Evolutionary conservation across 2,888 invertebrate species (phyloP).

Genomic region (Morpho achilles): DNA sequence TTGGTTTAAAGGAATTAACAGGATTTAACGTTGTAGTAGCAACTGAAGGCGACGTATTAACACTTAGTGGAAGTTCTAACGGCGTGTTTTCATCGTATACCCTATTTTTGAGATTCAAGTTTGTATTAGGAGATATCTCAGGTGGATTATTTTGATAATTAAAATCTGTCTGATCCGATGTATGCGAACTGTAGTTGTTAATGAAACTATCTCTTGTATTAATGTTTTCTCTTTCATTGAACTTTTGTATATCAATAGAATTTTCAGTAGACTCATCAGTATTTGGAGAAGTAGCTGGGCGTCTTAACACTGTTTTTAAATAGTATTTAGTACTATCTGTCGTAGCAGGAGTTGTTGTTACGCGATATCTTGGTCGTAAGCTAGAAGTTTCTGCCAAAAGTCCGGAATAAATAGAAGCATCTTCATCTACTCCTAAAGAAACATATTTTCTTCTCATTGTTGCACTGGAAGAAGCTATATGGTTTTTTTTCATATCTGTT

Average conservation of each 20-base stretch:
- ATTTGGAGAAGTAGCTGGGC: constrained; percentile 48
- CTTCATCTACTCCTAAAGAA: constrained; percentile 42
- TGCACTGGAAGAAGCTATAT: constrained; percentile 36
- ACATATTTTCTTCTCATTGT: constrained; percentile 44
- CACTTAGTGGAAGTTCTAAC: constrained; percentile 36
- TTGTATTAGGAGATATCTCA: constrained; percentile 70
- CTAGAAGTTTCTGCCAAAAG: constrained; percentile 35
- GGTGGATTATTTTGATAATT: constrained; percentile 45
- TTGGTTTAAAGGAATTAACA: constrained; percentile 36
- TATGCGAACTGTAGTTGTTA: constrained; percentile 8
- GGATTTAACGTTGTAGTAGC: constrained; percentile 33
- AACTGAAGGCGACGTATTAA: constrained; percentile 38
- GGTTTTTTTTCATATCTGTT: constrained; percentile 31
- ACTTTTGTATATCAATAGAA: constrained; percentile 41
- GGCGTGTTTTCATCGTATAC: constrained; percentile 34
- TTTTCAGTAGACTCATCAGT: constrained; percentile 46
- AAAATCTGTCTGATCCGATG: constrained; percentile 10
- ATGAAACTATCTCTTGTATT: background rate
- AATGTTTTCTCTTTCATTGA: constrained; percentile 35
- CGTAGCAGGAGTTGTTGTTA: constrained; percentile 32
- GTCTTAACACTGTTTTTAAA: constrained; percentile 53
- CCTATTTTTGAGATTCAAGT: constrained; percentile 30
- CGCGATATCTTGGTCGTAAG: constrained; percentile 33
- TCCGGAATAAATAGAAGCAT: constrained; percentile 42
- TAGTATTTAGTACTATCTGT: constrained; percentile 51